These are phyloP conservation scores for Seira sanloemensis DNA, from an alignment of 2,888 invertebrate genomes.

Conservation along the genomic window DNA sequence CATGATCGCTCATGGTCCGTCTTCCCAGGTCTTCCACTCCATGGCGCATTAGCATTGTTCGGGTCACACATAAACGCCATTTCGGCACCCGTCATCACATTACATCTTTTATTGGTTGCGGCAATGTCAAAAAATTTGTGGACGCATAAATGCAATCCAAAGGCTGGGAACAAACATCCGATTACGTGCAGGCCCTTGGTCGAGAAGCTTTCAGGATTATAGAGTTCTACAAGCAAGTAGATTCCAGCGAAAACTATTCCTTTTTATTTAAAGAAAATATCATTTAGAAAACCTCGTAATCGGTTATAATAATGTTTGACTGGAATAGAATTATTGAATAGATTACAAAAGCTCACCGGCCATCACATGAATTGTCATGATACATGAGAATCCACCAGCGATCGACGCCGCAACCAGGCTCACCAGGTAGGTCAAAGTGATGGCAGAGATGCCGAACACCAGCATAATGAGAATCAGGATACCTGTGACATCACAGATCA, in stretches of 20 bases:
- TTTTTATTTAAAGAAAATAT: too few species aligned
- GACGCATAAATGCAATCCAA: conserved; percentile 64
- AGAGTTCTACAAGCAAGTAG: too few species aligned
- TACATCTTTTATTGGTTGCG: conserved; percentile 64
- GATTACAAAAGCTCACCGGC: too few species aligned
- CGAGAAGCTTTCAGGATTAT: too few species aligned
- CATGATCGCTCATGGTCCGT: conserved; percentile 66
- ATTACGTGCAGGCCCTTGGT: too few species aligned
- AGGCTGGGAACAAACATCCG: conserved; percentile 72
- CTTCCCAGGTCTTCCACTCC: too few species aligned
- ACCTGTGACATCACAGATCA: too few species aligned
- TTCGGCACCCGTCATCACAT: conserved; percentile 62
- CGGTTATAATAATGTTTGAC: too few species aligned
- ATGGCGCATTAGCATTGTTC: too few species aligned
- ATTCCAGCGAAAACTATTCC: too few species aligned
- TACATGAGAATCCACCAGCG: conserved; percentile 77
- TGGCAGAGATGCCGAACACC: conserved; percentile 80
- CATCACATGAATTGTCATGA: conserved; percentile 75
- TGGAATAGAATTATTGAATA: too few species aligned
- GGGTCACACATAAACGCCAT: conserved; percentile 66
- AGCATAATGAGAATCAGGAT: conserved; percentile 78
- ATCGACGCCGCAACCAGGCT: conserved; percentile 78
- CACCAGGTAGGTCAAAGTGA: conserved; percentile 82
- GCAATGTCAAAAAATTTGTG: conserved; percentile 66
- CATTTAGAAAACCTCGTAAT: too few species aligned